These are phyloP conservation scores for Balaeniceps rex DNA, from an alignment of 2,113 vertebrate species.

Conservation along the genomic window DNA sequence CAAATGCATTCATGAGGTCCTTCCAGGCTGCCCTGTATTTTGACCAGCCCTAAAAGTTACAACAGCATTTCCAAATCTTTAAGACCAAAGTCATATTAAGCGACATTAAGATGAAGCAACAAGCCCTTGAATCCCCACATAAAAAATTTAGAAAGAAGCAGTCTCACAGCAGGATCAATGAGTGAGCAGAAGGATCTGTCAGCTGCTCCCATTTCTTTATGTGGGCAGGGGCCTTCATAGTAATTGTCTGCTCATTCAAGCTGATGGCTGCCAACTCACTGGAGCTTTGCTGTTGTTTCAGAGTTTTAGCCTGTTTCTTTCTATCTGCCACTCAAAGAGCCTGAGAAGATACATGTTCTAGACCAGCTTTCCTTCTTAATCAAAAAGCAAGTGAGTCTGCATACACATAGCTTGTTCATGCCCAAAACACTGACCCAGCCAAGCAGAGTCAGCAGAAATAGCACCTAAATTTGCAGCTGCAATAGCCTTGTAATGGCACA, in stretches of 20 bases:
- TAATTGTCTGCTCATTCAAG: not conserved
- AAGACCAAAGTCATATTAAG: not conserved
- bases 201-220: not conserved
- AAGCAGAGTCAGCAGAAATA: not conserved
- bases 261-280: not conserved
- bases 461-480: not conserved
- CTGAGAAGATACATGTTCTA: not conserved
- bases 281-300: not conserved
- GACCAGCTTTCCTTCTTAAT: not conserved
- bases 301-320: not conserved
- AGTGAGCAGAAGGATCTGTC: not conserved
- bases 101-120: not conserved
- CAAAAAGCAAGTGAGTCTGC: not conserved
- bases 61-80: slow-evolving; percentile 4
- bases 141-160: not conserved
- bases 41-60: not conserved
- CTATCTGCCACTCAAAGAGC: not conserved
- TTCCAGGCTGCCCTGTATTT: not conserved
- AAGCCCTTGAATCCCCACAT: not conserved
- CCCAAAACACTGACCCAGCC: not conserved
- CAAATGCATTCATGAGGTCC: not conserved
- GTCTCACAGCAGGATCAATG: not conserved
- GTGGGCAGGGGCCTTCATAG: not conserved
- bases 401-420: not conserved
- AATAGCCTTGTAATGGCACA: not conserved